Evolutionary conservation across 2,113 vertebrate genomes (phyloP).

Genomic region (Cephalopholis sonnerati): DNA sequence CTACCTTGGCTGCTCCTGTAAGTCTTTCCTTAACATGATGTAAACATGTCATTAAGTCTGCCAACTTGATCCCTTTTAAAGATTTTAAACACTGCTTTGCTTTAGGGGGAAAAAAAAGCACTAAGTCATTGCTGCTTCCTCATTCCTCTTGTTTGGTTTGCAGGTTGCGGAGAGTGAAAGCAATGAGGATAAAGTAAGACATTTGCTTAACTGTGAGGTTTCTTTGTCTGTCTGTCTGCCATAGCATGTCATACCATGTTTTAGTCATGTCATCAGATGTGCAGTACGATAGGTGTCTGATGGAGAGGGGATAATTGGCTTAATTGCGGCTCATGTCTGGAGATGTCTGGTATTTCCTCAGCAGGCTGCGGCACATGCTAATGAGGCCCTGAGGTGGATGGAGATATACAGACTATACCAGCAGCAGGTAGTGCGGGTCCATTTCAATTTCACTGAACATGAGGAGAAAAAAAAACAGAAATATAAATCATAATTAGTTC

Average conservation of each 20-base stretch:
- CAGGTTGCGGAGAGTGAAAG: conserved; percentile 77
- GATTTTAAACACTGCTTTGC: conserved; percentile 14
- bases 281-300: conserved; percentile 38
- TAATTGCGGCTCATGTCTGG: conserved; percentile 63
- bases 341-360: conserved; percentile 67
- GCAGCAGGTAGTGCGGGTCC: conserved; percentile 76
- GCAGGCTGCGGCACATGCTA: conserved; percentile 77
- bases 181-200: conserved; percentile 71
- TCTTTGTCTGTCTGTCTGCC: conserved; percentile 3
- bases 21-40: conserved; percentile 50
- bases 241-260: conserved; percentile 38
- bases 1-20: conserved; percentile 78
- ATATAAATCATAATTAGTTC: not conserved
- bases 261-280: conserved; percentile 47
- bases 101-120: not conserved
- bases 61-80: not conserved
- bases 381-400: conserved; percentile 82
- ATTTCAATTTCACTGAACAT: not conserved
- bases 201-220: not conserved
- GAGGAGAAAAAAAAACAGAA: not conserved
- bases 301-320: conserved; percentile 36
- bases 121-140: not conserved
- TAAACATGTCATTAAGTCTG: not conserved
- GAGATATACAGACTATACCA: conserved; percentile 80
- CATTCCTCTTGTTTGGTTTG: conserved; percentile 29